A percentile compares a stretch with the other conserved stretches of the same genome.
These are phyloP conservation scores for Lymantria dispar DNA, from an alignment of 2,888 invertebrate genomes.

Conservation along the genomic window DNA sequence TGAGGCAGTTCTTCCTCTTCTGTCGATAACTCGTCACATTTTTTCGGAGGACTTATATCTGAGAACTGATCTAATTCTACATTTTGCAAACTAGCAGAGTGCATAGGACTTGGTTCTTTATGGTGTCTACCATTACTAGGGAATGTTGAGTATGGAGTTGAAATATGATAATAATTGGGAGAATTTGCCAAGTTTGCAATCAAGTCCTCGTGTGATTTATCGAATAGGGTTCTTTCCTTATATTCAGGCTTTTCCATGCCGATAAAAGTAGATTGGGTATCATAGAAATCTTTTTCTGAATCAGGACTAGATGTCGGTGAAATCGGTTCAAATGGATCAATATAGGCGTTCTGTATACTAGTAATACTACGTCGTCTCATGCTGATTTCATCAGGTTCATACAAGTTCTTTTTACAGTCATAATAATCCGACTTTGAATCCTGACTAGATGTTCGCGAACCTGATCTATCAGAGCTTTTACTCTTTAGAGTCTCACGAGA, in stretches of 20 bases:
- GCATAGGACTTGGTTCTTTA: conserved; percentile 83
- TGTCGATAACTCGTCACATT: conserved; percentile 73
- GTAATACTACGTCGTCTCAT: conserved; percentile 58
- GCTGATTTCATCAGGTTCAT: conserved; percentile 63
- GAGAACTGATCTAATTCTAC: conserved; percentile 84
- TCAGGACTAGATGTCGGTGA: conserved; percentile 87
- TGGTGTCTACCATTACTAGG: conserved; percentile 80
- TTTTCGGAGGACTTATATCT: conserved; percentile 60
- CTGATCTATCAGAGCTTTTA: conserved; percentile 83
- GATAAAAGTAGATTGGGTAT: conserved; percentile 75
- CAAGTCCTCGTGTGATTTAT: conserved; percentile 83
- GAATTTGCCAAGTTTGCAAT: conserved; percentile 76
- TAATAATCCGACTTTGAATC: conserved; percentile 89
- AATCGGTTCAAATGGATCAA: conserved; percentile 69
- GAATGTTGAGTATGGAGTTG: conserved; percentile 84
- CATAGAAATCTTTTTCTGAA: conserved; percentile 84
- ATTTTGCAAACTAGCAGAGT: conserved; percentile 86
- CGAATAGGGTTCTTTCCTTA: conserved; percentile 76
- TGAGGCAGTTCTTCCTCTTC: conserved; percentile 79
- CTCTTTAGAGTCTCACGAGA: conserved; percentile 85
- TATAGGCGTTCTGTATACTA: conserved; percentile 65
- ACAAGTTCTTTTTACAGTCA: conserved; percentile 82
- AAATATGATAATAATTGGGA: conserved; percentile 80
- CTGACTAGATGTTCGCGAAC: conserved; percentile 85
- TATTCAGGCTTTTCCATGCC: conserved; percentile 72